A percentile compares a stretch with the other conserved stretches of the same genome.
Evolutionary conservation across 2,888 invertebrate genomes (phyloP).

Genomic region (Balanococcus diminutus): DNA sequence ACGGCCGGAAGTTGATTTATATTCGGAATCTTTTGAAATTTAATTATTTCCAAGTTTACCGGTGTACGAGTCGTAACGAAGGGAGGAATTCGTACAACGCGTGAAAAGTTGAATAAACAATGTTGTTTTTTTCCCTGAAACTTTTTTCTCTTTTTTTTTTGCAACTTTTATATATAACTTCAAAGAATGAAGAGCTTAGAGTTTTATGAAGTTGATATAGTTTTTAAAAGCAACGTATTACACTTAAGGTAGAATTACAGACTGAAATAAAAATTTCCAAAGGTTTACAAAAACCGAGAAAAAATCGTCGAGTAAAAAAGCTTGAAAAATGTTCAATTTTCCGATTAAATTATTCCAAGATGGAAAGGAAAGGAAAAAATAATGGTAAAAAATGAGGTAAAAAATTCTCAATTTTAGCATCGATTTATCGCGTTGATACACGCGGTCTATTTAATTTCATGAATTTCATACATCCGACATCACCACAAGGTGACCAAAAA

Average conservation of each 20-base stretch:
- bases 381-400: neutral
- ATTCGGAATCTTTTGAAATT: conserved; percentile 14
- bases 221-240: conserved; percentile 1
- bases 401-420: neutral
- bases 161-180: conserved; percentile 15
- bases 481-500: neutral
- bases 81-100: neutral
- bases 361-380: neutral
- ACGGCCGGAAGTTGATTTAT: neutral
- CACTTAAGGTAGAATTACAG: neutral
- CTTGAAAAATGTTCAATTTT: neutral
- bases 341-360: neutral
- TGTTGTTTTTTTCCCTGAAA: neutral
- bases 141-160: neutral
- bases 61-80: neutral
- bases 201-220: neutral
- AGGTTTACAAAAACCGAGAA: neutral
- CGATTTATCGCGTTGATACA: neutral
- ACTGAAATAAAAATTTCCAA: neutral
- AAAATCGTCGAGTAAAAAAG: neutral
- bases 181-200: neutral
- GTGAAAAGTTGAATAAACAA: conserved; percentile 19
- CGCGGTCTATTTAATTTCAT: neutral
- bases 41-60: conserved; percentile 13
- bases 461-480: neutral